These are phyloP conservation scores for Apodemia mormo DNA, from an alignment of 2,888 invertebrate species.

Conservation along the genomic window DNA sequence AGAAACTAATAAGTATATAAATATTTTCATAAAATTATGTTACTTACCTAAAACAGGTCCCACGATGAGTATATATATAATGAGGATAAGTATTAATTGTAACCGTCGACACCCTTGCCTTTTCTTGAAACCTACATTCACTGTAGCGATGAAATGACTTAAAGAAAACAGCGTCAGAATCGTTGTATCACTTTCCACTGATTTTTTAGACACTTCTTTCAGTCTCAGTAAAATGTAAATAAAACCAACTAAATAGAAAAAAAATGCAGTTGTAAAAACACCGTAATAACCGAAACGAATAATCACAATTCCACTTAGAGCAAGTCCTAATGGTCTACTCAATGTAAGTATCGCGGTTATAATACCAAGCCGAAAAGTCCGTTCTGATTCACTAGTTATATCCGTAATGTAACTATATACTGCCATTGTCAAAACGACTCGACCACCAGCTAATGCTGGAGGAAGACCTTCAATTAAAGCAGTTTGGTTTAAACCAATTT, in stretches of 20 bases:
- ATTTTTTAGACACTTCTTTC: conserved; percentile 61
- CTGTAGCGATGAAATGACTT: conserved; percentile 70
- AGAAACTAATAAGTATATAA: not conserved
- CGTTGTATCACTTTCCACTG: conserved; percentile 55
- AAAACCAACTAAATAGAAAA: conserved; percentile 69
- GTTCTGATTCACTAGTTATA: conserved; percentile 80
- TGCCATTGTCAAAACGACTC: conserved; percentile 82
- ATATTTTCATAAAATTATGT: conserved; percentile 3
- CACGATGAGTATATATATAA: conserved; percentile 75
- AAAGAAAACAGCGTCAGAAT: conserved; percentile 61
- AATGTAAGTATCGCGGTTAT: conserved; percentile 79
- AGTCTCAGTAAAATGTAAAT: conserved; percentile 68
- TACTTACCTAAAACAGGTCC: conserved; percentile 75
- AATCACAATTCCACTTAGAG: conserved; percentile 79
- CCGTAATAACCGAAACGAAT: conserved; percentile 73
- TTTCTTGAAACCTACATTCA: conserved; percentile 68
- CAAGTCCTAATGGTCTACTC: conserved; percentile 76
- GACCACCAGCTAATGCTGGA: conserved; percentile 83
- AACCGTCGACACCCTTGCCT: conserved; percentile 62
- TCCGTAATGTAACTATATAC: conserved; percentile 84
- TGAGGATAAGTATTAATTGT: conserved; percentile 68
- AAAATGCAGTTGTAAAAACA: conserved; percentile 68
- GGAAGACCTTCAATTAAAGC: conserved; percentile 81
- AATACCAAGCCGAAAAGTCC: conserved; percentile 84
- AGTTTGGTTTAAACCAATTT: conserved; percentile 79